Conservation (phyloP, 2,888 invertebrate genomes). For the Trissolcus japonicus region DNA sequence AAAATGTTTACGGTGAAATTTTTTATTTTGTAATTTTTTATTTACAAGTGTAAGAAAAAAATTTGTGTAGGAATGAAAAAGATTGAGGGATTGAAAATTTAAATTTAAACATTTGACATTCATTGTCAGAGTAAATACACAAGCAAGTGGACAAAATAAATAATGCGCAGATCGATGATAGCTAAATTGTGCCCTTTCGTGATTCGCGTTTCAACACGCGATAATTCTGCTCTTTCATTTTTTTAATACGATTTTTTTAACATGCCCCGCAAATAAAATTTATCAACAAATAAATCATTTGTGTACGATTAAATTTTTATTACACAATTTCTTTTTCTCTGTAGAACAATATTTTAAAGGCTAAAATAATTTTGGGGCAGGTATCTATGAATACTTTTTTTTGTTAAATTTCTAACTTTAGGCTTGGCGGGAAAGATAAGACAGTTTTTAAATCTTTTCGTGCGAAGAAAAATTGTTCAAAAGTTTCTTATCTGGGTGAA, state of each 20-base stretch:
- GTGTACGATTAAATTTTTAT: not conserved
- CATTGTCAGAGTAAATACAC: constrained; percentile 26
- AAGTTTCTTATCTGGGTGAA: not conserved
- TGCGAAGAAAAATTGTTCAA: constrained; percentile 2
- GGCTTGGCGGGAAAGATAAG: not conserved
- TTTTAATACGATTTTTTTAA: constrained; percentile 11
- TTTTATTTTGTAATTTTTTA: not conserved
- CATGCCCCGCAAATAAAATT: too few species aligned
- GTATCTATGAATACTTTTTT: too few species aligned
- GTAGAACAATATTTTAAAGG: too few species aligned
- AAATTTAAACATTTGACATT: constrained; percentile 38
- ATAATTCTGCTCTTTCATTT: constrained; percentile 36
- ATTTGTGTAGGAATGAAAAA: constrained; percentile 11
- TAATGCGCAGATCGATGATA: constrained; percentile 44
- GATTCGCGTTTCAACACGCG: constrained; percentile 37
- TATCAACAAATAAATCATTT: too few species aligned
- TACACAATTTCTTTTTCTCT: not conserved
- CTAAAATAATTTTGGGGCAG: too few species aligned
- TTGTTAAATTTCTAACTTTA: too few species aligned
- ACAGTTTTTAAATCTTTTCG: constrained; percentile 1
- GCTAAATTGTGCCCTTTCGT: constrained; percentile 50
- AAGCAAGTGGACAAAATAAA: constrained; percentile 42
- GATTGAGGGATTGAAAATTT: constrained; percentile 31
- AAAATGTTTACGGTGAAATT: too few species aligned
- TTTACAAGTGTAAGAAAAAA: too few species aligned